Percentiles rank a stretch among this genome's conserved stretches.
Evolutionary conservation across 2,888 invertebrate species (phyloP).

Genomic region (Megamerina dolium): DNA sequence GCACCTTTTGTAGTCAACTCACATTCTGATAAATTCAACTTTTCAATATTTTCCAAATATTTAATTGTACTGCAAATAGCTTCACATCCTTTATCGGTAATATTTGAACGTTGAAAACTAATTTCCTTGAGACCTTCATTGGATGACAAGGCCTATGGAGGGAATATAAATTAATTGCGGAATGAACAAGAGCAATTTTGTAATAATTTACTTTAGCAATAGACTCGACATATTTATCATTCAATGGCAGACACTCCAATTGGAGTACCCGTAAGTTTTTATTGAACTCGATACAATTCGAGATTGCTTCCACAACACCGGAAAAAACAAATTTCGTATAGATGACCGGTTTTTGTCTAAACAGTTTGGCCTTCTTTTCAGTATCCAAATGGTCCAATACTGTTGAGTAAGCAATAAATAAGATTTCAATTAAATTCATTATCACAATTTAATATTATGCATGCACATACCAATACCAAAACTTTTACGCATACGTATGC

Average conservation of each 20-base stretch:
- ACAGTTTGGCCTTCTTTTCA: conserved; percentile 58
- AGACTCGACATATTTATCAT: conserved; percentile 59
- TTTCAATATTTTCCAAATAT: conserved; percentile 61
- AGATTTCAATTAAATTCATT: neutral
- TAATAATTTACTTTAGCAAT: conserved; percentile 56
- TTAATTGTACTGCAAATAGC: conserved; percentile 64
- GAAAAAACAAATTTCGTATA: conserved; percentile 66
- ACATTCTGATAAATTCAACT: conserved; percentile 65
- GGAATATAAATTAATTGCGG: no score
- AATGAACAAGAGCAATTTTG: no score
- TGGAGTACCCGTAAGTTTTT: conserved; percentile 58
- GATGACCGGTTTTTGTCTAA: conserved; percentile 59
- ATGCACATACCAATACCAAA: conserved; percentile 31
- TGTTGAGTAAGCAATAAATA: conserved; percentile 10
- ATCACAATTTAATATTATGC: neutral
- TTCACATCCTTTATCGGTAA: conserved; percentile 68
- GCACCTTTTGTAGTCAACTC: conserved; percentile 61
- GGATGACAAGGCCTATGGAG: conserved; percentile 53
- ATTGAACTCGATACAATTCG: conserved; percentile 59
- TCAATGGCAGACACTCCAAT: conserved; percentile 67
- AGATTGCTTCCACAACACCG: conserved; percentile 60
- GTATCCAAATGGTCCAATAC: conserved; percentile 51
- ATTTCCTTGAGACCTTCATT: conserved; percentile 63
- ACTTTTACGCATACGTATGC: conserved; percentile 57
- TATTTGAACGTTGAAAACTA: conserved; percentile 61